These are phyloP conservation scores for Channa maculata DNA, from an alignment of 2,113 vertebrate species.

Conservation along the genomic window DNA sequence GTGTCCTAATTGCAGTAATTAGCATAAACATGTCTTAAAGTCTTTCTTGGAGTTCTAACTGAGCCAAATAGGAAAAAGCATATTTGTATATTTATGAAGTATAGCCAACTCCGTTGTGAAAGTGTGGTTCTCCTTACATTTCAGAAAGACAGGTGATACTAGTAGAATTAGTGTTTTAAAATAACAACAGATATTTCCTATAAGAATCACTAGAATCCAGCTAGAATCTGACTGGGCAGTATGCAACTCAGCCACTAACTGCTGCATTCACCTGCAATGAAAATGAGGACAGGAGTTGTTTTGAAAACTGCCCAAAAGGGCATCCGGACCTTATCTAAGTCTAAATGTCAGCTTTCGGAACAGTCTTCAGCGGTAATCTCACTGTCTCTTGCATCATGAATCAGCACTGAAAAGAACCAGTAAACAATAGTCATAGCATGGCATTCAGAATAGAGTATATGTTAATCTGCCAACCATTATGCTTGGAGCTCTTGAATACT, in stretches of 20 bases:
- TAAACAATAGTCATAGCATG: conserved; percentile 19
- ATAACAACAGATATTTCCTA: too few species aligned
- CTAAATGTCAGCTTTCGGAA: conserved; percentile 44
- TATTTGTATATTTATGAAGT: too few species aligned
- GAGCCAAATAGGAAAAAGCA: too few species aligned
- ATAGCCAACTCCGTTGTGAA: too few species aligned
- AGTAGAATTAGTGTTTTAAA: too few species aligned
- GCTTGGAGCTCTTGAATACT: conserved; percentile 43
- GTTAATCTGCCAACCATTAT: conserved; percentile 30
- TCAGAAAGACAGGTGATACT: too few species aligned
- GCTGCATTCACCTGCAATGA: conserved; percentile 12
- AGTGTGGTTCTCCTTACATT: too few species aligned
- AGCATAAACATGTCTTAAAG: too few species aligned
- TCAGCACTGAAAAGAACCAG: conserved; percentile 12
- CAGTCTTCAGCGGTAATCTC: conserved; percentile 21
- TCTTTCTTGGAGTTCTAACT: too few species aligned
- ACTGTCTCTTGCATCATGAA: conserved; percentile 25
- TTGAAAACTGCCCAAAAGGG: conserved; percentile 31
- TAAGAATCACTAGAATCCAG: too few species aligned
- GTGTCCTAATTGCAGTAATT: too few species aligned
- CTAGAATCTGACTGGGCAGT: too few species aligned
- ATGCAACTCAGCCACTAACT: neutral
- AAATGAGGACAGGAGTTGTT: conserved; percentile 13
- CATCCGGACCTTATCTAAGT: conserved; percentile 20
- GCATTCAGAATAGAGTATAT: conserved; percentile 53